These are phyloP conservation scores for Pelobates cultripes DNA, from an alignment of 2,797 vertebrate species.

Conservation along the genomic window DNA sequence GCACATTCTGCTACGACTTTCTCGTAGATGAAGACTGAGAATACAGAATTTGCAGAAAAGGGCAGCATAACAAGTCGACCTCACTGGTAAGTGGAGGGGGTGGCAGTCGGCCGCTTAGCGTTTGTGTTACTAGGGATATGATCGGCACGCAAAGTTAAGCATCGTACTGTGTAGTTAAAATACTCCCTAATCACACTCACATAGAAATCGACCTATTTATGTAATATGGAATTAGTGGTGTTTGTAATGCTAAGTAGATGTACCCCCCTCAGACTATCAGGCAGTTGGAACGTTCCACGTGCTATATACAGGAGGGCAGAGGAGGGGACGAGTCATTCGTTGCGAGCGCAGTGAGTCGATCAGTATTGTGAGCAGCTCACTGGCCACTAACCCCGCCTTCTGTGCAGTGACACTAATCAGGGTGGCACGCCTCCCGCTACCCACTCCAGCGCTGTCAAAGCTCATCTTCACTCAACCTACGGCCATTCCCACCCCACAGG, in stretches of 20 bases:
- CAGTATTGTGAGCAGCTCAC: not conserved
- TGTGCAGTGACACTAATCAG: not conserved
- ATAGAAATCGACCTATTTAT: too few relatives aligned
- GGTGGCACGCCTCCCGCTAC: not conserved
- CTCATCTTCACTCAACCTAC: not conserved
- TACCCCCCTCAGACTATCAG: not conserved
- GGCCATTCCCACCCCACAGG: not conserved
- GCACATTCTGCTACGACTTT: not conserved
- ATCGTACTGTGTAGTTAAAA: too few relatives aligned
- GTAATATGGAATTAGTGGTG: too few relatives aligned
- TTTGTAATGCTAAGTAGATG: not conserved
- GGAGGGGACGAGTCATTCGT: not conserved
- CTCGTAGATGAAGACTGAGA: not conserved
- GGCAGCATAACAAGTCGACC: not conserved
- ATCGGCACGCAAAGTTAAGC: too few relatives aligned
- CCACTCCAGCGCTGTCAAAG: not conserved
- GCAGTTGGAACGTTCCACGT: not conserved
- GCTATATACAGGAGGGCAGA: not conserved
- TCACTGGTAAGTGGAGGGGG: not conserved
- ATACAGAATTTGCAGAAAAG: not conserved
- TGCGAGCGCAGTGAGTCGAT: not conserved
- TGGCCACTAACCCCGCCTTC: not conserved
- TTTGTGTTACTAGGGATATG: not conserved
- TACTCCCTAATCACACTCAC: too few relatives aligned
- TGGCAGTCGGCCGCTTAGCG: too few relatives aligned